These are phyloP conservation scores for Gavialis gangeticus DNA, from an alignment of 2,113 vertebrate genomes.

Conservation along the genomic window DNA sequence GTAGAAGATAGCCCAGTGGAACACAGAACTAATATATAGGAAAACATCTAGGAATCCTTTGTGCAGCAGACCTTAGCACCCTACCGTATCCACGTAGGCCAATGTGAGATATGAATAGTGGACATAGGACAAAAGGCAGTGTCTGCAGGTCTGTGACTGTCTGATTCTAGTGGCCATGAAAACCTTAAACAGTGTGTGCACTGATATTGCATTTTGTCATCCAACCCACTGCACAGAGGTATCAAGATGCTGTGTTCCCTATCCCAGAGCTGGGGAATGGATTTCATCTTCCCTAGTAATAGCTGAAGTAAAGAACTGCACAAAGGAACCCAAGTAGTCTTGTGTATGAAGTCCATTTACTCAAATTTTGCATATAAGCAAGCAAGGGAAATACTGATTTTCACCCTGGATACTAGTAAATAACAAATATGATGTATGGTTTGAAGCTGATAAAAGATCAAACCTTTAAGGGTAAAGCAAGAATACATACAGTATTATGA, in stretches of 20 bases:
- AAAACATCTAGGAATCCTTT: fast-evolving
- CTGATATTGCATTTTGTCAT: too few relatives aligned
- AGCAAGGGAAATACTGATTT: not conserved
- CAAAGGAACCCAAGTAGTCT: fast-evolving
- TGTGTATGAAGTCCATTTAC: fast-evolving
- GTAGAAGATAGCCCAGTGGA: not conserved
- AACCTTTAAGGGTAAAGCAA: not conserved
- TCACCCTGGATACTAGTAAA: not conserved
- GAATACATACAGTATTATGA: fast-evolving
- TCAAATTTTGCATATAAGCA: not conserved
- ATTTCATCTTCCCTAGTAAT: not conserved
- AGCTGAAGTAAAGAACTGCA: not conserved
- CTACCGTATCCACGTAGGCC: too few relatives aligned
- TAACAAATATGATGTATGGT: not conserved
- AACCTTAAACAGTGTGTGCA: too few relatives aligned
- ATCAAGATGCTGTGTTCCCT: not conserved
- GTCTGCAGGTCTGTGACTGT: fast-evolving
- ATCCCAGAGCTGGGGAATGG: not conserved
- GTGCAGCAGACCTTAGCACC: not conserved
- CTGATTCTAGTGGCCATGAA: not conserved
- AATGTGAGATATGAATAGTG: fast-evolving
- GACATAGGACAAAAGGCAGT: not conserved
- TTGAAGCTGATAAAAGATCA: not conserved
- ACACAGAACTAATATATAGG: fast-evolving
- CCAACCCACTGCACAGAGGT: not conserved